phyloP scores from a whole-genome alignment of 2,888 invertebrate genomes.

The Platynereis dumerilii region DNA sequence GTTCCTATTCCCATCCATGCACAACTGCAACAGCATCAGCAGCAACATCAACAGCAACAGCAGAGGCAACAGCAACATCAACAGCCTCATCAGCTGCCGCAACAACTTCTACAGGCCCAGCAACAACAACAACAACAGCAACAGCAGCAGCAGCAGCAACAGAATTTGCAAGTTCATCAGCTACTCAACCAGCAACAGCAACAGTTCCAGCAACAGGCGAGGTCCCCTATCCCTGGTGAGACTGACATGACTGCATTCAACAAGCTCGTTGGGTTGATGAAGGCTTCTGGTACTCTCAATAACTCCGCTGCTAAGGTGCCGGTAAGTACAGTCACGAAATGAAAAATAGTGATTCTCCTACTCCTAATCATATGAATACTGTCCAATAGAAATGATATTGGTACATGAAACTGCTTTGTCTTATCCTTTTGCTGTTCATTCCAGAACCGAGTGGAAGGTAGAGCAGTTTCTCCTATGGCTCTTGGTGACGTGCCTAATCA shows the following conservation, averaged over 20 bases:
- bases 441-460: slow-evolving; percentile 12
- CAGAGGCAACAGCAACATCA: slow-evolving; percentile 25
- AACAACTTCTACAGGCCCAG: slow-evolving; percentile 1
- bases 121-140: slow-evolving; percentile 10
- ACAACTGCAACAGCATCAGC: slow-evolving; percentile 21
- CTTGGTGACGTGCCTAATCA: neutral
- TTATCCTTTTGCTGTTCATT: neutral
- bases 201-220: slow-evolving; percentile 19
- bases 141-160: slow-evolving; percentile 24
- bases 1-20: slow-evolving; percentile 10
- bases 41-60: neutral
- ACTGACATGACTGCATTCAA: slow-evolving; percentile 59
- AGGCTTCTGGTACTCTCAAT: slow-evolving; percentile 50
- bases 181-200: slow-evolving; percentile 26
- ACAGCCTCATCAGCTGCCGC: slow-evolving; percentile 8
- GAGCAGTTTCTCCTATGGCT: slow-evolving; percentile 23
- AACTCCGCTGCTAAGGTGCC: slow-evolving; percentile 41
- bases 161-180: neutral
- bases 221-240: neutral
- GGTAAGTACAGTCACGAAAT: slow-evolving; percentile 20
- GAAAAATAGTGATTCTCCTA: too few relatives aligned
- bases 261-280: slow-evolving; percentile 57
- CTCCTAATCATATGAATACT: neutral
- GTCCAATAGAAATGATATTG: neutral
- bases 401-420: neutral